Conservation (phyloP, 2,797 vertebrate genomes). For the Percopsis omiscomaycus region DNA sequence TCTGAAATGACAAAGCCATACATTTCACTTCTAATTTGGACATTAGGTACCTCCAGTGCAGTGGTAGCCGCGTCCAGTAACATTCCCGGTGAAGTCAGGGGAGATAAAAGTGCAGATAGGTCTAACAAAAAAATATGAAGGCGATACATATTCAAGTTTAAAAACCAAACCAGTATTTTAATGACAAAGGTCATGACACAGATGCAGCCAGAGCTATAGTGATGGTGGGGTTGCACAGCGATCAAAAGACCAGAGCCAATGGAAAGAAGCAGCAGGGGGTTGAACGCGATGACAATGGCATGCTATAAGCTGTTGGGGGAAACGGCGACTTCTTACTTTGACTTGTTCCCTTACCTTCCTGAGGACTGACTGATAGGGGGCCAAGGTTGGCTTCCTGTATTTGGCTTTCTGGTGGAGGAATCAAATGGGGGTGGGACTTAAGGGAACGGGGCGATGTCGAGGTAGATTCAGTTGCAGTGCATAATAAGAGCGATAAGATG, state of each 20-base stretch:
- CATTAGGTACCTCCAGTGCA: slow-evolving; percentile 60
- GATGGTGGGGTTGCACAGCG: not conserved
- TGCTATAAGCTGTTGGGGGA: not conserved
- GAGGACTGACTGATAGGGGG: slow-evolving; percentile 24
- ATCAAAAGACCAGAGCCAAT: not conserved
- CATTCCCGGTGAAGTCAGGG: slow-evolving; percentile 64
- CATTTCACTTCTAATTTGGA: not conserved
- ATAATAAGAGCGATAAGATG: not conserved
- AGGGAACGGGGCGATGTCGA: slow-evolving; percentile 5
- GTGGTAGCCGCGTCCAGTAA: slow-evolving; percentile 43
- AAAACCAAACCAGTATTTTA: not conserved
- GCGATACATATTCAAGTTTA: not conserved
- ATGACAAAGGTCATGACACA: not conserved
- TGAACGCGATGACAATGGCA: not conserved
- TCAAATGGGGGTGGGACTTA: slow-evolving; percentile 5
- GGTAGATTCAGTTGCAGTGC: not conserved
- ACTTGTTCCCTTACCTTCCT: slow-evolving; percentile 51
- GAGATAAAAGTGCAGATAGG: slow-evolving; percentile 69
- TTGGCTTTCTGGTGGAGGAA: slow-evolving; percentile 19
- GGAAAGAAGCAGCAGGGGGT: not conserved
- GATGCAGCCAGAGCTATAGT: slow-evolving; percentile 6
- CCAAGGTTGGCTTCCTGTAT: slow-evolving; percentile 19
- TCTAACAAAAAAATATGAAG: slow-evolving; percentile 54
- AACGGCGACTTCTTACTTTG: not conserved
- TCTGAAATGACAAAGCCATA: not conserved